phyloP scores from a whole-genome alignment of 1,140 invertebrate genomes.

The Diploscapter pachys region DNA sequence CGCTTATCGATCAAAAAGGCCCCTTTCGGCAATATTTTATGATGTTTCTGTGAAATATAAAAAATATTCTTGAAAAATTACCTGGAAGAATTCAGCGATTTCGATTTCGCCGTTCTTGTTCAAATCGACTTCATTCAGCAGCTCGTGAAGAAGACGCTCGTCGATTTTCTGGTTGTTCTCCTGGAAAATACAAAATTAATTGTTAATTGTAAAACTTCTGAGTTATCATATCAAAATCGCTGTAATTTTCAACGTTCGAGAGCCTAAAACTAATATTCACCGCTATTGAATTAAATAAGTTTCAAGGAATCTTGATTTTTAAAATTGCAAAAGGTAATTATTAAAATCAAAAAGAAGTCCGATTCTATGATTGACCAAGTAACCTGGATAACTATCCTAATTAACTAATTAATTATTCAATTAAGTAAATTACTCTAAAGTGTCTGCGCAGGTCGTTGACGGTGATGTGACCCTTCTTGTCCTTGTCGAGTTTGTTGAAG shows the following conservation, averaged over 20 bases:
- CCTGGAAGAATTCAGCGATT: constrained; percentile 96
- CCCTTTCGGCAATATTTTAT: too few species aligned
- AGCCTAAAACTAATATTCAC: too few species aligned
- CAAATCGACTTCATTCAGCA: constrained; percentile 93
- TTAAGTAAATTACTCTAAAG: constrained; percentile 76
- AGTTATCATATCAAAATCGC: neutral
- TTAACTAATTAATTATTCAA: too few species aligned
- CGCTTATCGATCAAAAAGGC: too few species aligned
- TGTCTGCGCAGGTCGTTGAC: constrained; percentile 91
- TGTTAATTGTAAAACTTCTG: neutral
- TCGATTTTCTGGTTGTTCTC: constrained; percentile 83
- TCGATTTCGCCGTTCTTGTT: constrained; percentile 99
- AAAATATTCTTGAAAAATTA: constrained; percentile 61
- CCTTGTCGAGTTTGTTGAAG: constrained; percentile 89
- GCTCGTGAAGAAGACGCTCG: constrained; percentile 92
- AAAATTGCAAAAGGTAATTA: too few species aligned
- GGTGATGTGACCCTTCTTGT: constrained; percentile 94
- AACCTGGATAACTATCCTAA: too few species aligned
- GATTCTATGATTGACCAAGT: too few species aligned
- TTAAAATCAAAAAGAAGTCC: too few species aligned
- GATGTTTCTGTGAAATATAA: too few species aligned
- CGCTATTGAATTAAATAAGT: too few species aligned
- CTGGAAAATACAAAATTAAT: constrained; percentile 66
- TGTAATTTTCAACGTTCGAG: neutral
- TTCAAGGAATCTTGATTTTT: too few species aligned